Percentiles rank a stretch among this genome's conserved stretches.
Evolutionary conservation across 2,113 vertebrate species (phyloP).

Genomic region (Brachirus orientalis): DNA sequence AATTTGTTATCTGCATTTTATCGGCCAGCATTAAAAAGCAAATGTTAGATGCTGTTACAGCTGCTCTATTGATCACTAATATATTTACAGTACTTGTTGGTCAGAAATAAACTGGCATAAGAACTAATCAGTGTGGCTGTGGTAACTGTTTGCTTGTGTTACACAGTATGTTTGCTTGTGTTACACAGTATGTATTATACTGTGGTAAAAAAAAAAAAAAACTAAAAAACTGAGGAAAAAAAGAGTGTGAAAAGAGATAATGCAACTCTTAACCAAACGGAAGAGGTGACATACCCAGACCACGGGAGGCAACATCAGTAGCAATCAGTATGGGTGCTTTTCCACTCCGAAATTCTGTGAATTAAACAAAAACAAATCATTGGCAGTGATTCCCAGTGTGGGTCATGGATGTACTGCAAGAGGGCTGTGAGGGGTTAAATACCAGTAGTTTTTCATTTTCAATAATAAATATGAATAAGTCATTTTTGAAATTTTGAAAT

Average conservation of each 20-base stretch:
- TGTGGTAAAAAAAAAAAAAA: not conserved
- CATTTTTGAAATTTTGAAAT: not conserved
- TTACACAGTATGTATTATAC: not conserved
- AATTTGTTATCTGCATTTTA: too few species aligned
- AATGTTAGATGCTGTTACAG: too few species aligned
- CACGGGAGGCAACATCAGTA: conserved; percentile 97
- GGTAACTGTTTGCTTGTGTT: not conserved
- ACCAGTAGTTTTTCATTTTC: too few species aligned
- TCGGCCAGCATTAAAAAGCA: too few species aligned
- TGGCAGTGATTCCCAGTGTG: not conserved
- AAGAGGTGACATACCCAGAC: conserved; percentile 94
- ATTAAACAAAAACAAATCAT: conserved; percentile 39
- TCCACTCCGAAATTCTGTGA: conserved; percentile 94
- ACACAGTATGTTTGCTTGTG: not conserved
- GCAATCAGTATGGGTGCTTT: conserved; percentile 99
- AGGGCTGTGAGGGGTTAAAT: too few species aligned
- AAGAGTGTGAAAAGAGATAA: not conserved
- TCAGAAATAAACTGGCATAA: too few species aligned
- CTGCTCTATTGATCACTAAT: too few species aligned
- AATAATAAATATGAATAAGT: too few species aligned
- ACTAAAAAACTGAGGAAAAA: conserved; percentile 1
- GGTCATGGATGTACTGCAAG: too few species aligned
- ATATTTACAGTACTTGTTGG: too few species aligned
- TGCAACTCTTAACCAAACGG: not conserved
- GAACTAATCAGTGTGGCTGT: too few species aligned